phyloP scores from a whole-genome alignment of 2,888 invertebrate species.

The Chrysomela aeneicollis region DNA sequence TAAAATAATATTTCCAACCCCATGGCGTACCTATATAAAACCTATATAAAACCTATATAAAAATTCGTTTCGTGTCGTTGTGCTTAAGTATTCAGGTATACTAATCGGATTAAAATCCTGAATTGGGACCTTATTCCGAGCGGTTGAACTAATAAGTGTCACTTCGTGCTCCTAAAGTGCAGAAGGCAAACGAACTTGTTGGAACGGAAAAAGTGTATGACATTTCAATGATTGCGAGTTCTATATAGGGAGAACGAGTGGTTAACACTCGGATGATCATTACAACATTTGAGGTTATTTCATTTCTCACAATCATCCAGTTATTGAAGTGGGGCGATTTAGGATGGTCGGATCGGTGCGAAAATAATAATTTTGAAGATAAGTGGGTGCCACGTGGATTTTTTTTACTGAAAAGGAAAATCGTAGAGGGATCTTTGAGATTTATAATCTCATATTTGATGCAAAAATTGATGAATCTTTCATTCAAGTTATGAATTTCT shows the following conservation, averaged over 20 bases:
- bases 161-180: conserved; percentile 30
- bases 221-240: conserved; percentile 2
- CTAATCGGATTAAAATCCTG: conserved; percentile 36
- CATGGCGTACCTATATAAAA: too few relatives aligned
- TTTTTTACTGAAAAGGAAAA: not conserved
- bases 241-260: conserved; percentile 3
- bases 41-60: too few relatives aligned
- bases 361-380: not conserved
- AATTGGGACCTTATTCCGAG: conserved; percentile 45
- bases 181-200: conserved; percentile 8
- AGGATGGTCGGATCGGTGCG: not conserved
- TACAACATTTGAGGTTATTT: conserved; percentile 5
- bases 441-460: not conserved
- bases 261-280: conserved; percentile 4
- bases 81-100: conserved; percentile 17
- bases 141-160: conserved; percentile 49
- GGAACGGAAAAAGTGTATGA: not conserved
- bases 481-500: too few relatives aligned
- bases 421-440: not conserved
- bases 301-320: not conserved
- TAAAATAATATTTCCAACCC: too few relatives aligned
- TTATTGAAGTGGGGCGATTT: not conserved
- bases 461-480: not conserved
- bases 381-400: not conserved
- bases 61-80: not conserved